Conservation (phyloP, 1,140 invertebrate species). For the Drosophila bipectinata region DNA sequence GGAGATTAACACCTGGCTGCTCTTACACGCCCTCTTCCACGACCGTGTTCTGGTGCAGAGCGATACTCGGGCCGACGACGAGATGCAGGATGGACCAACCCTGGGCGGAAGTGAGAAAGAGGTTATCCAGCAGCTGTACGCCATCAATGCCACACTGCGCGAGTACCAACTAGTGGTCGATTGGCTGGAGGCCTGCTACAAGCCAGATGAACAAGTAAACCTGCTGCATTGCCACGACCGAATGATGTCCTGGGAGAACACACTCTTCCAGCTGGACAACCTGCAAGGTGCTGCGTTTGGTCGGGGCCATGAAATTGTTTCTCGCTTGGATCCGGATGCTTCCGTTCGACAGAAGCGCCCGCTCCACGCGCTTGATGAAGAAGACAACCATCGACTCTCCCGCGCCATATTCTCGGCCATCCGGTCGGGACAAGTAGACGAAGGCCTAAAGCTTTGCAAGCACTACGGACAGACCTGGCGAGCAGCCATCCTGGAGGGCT, state of each 20-base stretch:
- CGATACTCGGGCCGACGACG: slow-evolving; percentile 84
- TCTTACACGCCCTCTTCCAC: slow-evolving; percentile 91
- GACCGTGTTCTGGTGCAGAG: slow-evolving; percentile 87
- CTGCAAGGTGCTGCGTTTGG: slow-evolving; percentile 85
- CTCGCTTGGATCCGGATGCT: slow-evolving; percentile 96
- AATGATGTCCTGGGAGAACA: slow-evolving; percentile 95
- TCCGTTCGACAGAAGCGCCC: slow-evolving; percentile 90
- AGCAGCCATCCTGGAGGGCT: slow-evolving; percentile 94
- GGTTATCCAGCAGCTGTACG: slow-evolving; percentile 79
- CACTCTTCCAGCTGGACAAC: slow-evolving; percentile 89
- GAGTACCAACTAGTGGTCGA: slow-evolving; percentile 95
- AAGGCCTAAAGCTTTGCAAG: slow-evolving; percentile 92
- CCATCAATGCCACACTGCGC: slow-evolving; percentile 87
- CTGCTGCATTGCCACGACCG: slow-evolving; percentile 90
- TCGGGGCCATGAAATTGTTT: slow-evolving; percentile 86
- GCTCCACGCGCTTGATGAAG: slow-evolving; percentile 94
- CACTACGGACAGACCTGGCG: slow-evolving; percentile 95
- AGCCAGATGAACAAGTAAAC: slow-evolving; percentile 87
- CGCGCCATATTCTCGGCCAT: slow-evolving; percentile 90
- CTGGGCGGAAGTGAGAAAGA: slow-evolving; percentile 86
- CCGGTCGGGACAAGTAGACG: slow-evolving; percentile 92
- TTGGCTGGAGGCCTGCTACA: slow-evolving; percentile 94
- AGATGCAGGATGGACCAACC: slow-evolving; percentile 84
- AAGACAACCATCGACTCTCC: slow-evolving; percentile 92
- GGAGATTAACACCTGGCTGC: slow-evolving; percentile 94